Evolutionary conservation across 2,888 invertebrate species (phyloP).

Genomic region (Orthosia gracilis): DNA sequence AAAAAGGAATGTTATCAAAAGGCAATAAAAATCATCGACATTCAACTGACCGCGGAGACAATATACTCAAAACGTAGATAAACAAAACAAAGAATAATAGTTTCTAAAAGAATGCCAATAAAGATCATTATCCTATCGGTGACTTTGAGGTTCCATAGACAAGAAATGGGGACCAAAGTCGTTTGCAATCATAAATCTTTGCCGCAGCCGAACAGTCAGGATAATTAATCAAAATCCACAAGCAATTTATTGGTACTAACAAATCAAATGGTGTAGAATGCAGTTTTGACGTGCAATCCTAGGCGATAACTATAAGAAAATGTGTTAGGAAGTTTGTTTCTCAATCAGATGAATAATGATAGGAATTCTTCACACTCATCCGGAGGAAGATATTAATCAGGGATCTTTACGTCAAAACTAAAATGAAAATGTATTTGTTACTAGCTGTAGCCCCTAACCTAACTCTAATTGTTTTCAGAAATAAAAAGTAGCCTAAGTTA

Average conservation of each 20-base stretch:
- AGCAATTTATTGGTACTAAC: conserved; percentile 62
- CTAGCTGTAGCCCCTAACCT: no score
- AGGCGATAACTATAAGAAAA: conserved; percentile 54
- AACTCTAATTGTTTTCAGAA: no score
- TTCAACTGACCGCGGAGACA: conserved; percentile 1
- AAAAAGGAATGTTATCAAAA: conserved; percentile 22
- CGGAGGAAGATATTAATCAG: conserved; percentile 32
- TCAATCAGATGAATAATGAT: conserved; percentile 46
- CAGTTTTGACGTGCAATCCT: conserved; percentile 56
- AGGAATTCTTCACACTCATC: conserved; percentile 45
- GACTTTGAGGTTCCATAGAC: conserved; percentile 40
- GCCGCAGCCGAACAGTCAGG: conserved; percentile 46
- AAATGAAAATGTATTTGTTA: conserved; percentile 25
- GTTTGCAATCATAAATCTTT: conserved; percentile 59
- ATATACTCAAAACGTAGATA: conserved; percentile 13
- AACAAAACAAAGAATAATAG: conserved; percentile 16
- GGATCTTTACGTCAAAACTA: conserved; percentile 8
- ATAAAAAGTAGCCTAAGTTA: no score
- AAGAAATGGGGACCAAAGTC: conserved; percentile 45
- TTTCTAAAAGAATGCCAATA: conserved; percentile 30
- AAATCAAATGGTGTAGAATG: conserved; percentile 61
- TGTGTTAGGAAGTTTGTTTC: conserved; percentile 47
- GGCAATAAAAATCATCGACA: conserved; percentile 17
- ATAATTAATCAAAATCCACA: conserved; percentile 66
- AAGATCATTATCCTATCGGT: conserved; percentile 22